Percentiles rank a stretch among this genome's conserved stretches.
Evolutionary conservation across 2,888 invertebrate genomes (phyloP).

Genomic region (Timema cristinae): DNA sequence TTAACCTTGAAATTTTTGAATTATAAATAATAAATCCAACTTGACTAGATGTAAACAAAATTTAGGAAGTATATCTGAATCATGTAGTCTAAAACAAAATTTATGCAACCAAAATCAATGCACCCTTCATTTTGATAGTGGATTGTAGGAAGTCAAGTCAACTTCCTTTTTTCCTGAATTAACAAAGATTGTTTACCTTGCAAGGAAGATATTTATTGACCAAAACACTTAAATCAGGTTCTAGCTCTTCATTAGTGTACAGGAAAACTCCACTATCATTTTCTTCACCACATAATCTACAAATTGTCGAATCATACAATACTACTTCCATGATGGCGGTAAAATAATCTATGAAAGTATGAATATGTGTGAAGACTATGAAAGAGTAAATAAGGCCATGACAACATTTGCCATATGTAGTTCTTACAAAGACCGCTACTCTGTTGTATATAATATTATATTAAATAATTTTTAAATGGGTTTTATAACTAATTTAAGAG

Average conservation of each 20-base stretch:
- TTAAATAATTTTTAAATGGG: no score
- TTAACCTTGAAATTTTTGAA: slow-evolving; percentile 17
- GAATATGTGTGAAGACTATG: no score
- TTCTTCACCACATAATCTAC: slow-evolving; percentile 72
- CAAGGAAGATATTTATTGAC: slow-evolving; percentile 71
- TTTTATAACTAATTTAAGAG: no score
- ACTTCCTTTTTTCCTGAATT: slow-evolving; percentile 41
- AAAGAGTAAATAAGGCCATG: no score
- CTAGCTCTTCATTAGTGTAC: slow-evolving; percentile 56
- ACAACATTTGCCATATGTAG: no score
- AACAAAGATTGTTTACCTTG: slow-evolving; percentile 54
- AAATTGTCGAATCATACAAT: slow-evolving; percentile 65
- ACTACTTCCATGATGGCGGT: slow-evolving; percentile 41
- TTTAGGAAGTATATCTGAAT: slow-evolving; percentile 38
- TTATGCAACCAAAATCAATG: slow-evolving; percentile 41
- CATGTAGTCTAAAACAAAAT: slow-evolving; percentile 39
- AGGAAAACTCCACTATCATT: slow-evolving; percentile 64
- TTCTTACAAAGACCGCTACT: no score
- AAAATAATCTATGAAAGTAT: neutral
- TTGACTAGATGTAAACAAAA: no score
- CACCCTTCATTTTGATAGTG: slow-evolving; percentile 39
- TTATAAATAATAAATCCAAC: slow-evolving; percentile 4
- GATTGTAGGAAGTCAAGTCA: slow-evolving; percentile 33
- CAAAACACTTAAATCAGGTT: slow-evolving; percentile 58
- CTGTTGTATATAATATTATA: no score